Evolutionary conservation across 2,888 invertebrate genomes (phyloP), one percentile per base, ranked within the genome.

Genomic region (Atrina japonica): DNA sequence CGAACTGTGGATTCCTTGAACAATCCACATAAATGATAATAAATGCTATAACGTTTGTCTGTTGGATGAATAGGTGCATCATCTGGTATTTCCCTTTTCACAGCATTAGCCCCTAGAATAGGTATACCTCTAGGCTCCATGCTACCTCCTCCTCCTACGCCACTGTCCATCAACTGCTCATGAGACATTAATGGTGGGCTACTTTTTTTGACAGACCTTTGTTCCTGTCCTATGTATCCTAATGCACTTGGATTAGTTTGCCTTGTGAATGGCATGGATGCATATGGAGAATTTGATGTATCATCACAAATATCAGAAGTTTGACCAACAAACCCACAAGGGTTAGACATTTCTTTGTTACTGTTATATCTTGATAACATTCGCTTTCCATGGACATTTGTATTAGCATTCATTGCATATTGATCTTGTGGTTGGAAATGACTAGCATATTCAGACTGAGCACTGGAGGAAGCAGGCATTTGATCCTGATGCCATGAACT

Each of bases 1-100:
- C 94, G 93, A n/a, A 98, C 97, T 87, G 96, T 95, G 78, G 95
- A 94, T 86, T 96, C 95, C 0, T 97, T 96, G 91, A 98, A 98
- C 69, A 98, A 94, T 64, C 95, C 95, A n/a, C 96, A 94, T 76
- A 98, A 92, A 90, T 97, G 96, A 91, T 95, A 97, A 90, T 95
- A 96, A 87, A 97, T 92, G 80, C 94, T 93, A 30, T 94, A 92
- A 0, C 96, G 93, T 23, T 94, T 94, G 83, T 96, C 96, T 23
- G 73, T 73, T 0, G 75, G 75, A 1, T 66, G 49, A 27, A 84
- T 84, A 11, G 81, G 76, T 5, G 77, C 73, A 50, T 82, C 80
- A n/a, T 66, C 60, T 1, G 76, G 14, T 23, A 56, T 23, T 7
- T 56, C 40, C 21, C 40, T 30, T n/a, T 40, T 18, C 6, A 14